Evolutionary conservation across 2,888 invertebrate species (phyloP).

Genomic region (Diadegma fenestrale): DNA sequence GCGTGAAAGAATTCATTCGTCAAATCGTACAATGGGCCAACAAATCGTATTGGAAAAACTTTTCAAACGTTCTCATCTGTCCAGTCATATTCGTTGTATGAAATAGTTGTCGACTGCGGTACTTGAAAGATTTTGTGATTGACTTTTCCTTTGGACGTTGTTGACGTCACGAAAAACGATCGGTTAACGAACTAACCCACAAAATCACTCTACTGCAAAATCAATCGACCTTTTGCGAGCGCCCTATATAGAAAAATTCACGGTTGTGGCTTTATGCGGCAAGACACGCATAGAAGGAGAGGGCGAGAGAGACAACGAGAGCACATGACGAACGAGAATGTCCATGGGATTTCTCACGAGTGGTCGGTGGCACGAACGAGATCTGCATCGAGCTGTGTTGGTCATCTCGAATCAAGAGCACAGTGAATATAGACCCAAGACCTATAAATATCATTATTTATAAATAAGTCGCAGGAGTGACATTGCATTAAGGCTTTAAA

Average conservation of each 20-base stretch:
- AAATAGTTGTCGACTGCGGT: neutral
- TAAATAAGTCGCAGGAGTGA: constrained; percentile 62
- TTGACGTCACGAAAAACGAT: constrained; percentile 33
- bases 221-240: constrained; percentile 55
- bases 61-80: neutral
- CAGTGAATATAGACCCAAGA: neutral
- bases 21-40: neutral
- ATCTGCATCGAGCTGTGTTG: constrained; percentile 23
- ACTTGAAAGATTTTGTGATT: constrained; percentile 3
- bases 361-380: constrained; percentile 46
- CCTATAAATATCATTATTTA: constrained; percentile 22
- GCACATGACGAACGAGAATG: constrained; percentile 35
- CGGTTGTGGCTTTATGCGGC: constrained; percentile 25
- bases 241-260: constrained; percentile 27
- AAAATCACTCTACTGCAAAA: constrained; percentile 53
- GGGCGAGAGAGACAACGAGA: neutral
- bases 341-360: constrained; percentile 65
- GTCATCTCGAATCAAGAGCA: constrained; percentile 58
- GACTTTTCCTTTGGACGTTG: constrained; percentile 11
- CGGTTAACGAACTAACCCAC: constrained; percentile 55
- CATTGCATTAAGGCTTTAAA: constrained; percentile 64
- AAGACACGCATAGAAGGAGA: neutral
- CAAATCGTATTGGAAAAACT: neutral
- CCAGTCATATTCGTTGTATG: neutral
- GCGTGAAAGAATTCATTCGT: neutral